phyloP scores from a whole-genome alignment of 2,888 invertebrate genomes.

The Lithosia quadra region DNA sequence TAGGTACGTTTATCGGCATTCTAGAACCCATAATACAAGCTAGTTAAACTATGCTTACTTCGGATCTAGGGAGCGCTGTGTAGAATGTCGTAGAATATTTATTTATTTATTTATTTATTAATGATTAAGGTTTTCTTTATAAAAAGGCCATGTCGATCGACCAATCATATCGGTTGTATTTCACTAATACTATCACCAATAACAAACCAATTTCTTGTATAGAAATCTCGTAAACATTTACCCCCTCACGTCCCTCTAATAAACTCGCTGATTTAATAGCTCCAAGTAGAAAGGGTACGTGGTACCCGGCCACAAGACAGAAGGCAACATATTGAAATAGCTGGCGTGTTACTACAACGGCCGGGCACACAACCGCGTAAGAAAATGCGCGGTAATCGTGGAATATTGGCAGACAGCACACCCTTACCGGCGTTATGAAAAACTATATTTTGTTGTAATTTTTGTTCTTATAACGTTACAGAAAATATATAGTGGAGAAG shows the following conservation, averaged over 20 bases:
- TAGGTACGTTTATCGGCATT: no score
- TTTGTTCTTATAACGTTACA: neutral
- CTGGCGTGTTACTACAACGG: conserved; percentile 30
- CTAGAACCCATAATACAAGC: no score
- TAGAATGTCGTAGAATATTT: no score
- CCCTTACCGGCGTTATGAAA: conserved; percentile 15
- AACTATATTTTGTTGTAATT: conserved; percentile 16
- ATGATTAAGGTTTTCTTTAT: no score
- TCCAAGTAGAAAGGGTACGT: conserved; percentile 28
- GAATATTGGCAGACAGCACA: conserved; percentile 4
- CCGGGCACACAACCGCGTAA: conserved; percentile 16
- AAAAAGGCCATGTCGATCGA: no score
- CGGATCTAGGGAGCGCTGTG: no score
- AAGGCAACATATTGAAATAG: conserved; percentile 46
- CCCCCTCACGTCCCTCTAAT: conserved; percentile 13
- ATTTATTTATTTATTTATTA: no score
- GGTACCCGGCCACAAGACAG: conserved; percentile 35
- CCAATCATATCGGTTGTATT: no score
- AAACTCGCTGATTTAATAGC: conserved; percentile 23
- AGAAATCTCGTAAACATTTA: neutral
- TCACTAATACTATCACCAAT: neutral
- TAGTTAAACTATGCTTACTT: no score
- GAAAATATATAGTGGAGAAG: neutral
- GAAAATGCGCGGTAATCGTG: conserved; percentile 19
- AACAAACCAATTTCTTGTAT: neutral